Base-by-base conservation (phyloP, 2,888 invertebrate species). In the Notocelia uddmanniana region DNA sequence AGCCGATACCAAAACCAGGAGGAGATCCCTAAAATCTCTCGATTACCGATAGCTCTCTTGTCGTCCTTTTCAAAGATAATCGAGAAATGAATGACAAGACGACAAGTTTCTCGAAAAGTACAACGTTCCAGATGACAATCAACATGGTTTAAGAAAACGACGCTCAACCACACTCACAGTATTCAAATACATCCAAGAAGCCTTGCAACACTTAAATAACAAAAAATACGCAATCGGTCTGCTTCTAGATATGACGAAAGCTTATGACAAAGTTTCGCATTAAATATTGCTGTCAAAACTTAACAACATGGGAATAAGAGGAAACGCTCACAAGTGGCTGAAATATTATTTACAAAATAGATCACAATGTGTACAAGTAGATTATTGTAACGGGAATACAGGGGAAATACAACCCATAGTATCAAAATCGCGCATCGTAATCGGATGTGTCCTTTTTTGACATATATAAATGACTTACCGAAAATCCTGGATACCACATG, bases 171-270 rank as follows among this genome's bases (percentile, higher is more conserved):
- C 41, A 9, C 41, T 8, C 13, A 10, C 41, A 41, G 41, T 41
- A 41, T 41, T 13, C 41, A 41, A 41, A 41, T 41, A 41, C 10
- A 10, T 41, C 41, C 41, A 41, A 13, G 41, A 41, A 41, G 13
- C 13, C 9, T 41, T 41, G 10, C 13, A 41, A 3, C 2, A 41
- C 9, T 13, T 41, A 41, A 41, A 41, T 41, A 41, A 41, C 13
- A 41, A 41, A 41, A 19, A 11, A 41, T 41, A 41, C n/a, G n/a
- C n/a, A n/a, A n/a, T n/a, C n/a, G n/a, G n/a, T n/a, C n/a, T n/a
- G n/a, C n/a, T n/a, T n/a, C 15, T 54, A 15, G 54, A 54, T 10
- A 54, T 54, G 54, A 54, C 54, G 13, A 54, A 54, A 26, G 54
- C 54, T 6, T 54, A 54, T 15, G 54, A 54, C 1, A 23, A 54